Base-by-base conservation (phyloP, 2,888 invertebrate species). In the Anthophora plumipes region DNA sequence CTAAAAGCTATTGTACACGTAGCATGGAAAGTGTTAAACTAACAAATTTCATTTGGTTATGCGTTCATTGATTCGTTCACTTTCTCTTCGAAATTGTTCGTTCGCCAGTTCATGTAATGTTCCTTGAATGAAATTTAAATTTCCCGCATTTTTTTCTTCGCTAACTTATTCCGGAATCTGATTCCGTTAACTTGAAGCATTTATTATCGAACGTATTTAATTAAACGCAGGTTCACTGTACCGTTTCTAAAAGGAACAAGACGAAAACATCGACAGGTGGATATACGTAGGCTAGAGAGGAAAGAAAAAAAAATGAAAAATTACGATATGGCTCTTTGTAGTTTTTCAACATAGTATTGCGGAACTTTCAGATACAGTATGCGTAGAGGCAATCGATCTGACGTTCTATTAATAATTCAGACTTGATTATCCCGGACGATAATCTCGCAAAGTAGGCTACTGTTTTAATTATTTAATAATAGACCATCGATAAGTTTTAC, bases 381-480 rank as follows among this genome's bases (percentile, higher is more conserved):
- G 67, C 70, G 57, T 37, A 48, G 61, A 59, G 43, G 55, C 66
- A 77, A 85, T 85, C 85, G 85, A 85, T 85, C 73, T 76, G 73
- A 74, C 64, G 69, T 85, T 81, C 85, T 85, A 85, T 85, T 85
- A 85, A 83, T 85, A 85, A 81, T 60, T 66, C 69, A 71, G 57
- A 75, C 71, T 59, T 76, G 70, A 66, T 85, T 85, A 81, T 85
- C 76, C 70, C 74, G 57, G 68, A 54, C 64, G 81, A 85, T 83
- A 78, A 85, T 85, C 72, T 72, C 76, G 68, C 70, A 77, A 69
- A 83, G 81, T 80, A 83, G 73, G 85, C 73, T 81, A 81, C 77
- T 75, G 68, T 85, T 80, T 31, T 77, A 72, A 82, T 82, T 82
- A 87, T 85, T 87, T 85, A 84, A 87, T 83, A 82, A 59, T 85